A percentile compares a stretch with the other conserved stretches of the same genome.
phyloP scores from a whole-genome alignment of 2,113 vertebrate species.

The Carassius carassius region DNA sequence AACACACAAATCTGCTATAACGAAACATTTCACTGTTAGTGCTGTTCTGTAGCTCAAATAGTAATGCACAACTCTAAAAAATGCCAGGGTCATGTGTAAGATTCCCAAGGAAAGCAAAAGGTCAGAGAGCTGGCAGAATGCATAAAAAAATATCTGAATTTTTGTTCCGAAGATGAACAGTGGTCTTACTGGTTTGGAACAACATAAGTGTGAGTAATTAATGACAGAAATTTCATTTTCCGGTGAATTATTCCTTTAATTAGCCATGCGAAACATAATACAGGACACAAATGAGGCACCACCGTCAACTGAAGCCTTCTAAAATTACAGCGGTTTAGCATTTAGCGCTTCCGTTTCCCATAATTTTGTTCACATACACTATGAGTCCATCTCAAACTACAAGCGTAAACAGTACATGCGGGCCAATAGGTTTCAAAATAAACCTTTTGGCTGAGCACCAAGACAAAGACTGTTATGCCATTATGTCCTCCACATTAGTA shows the following conservation, averaged over 20 bases:
- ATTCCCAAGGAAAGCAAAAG: background rate
- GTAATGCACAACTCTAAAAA: background rate
- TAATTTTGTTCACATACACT: slow-evolving; percentile 18
- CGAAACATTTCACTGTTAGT: background rate
- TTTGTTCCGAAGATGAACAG: too few relatives aligned
- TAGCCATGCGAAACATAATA: slow-evolving; percentile 14
- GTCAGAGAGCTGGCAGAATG: too few relatives aligned
- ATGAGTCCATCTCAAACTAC: slow-evolving; percentile 36
- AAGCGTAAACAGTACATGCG: slow-evolving; percentile 13
- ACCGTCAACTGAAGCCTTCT: slow-evolving; percentile 8
- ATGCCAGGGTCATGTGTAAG: background rate
- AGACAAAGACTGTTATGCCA: background rate
- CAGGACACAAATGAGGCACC: slow-evolving; percentile 35
- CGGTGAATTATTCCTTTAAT: background rate
- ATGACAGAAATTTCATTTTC: too few relatives aligned
- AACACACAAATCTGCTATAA: background rate
- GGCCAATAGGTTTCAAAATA: slow-evolving; percentile 27
- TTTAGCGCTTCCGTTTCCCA: slow-evolving; percentile 13
- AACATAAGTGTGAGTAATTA: too few relatives aligned
- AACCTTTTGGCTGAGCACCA: slow-evolving; percentile 26
- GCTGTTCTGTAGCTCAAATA: background rate
- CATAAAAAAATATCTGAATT: too few relatives aligned
- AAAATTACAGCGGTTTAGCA: slow-evolving; percentile 29
- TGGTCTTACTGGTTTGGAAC: too few relatives aligned
- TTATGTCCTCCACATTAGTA: background rate